Evolutionary conservation across 2,888 invertebrate genomes (phyloP), one percentile per base, ranked within the genome.

Genomic region (Amphiduros pacificus): DNA sequence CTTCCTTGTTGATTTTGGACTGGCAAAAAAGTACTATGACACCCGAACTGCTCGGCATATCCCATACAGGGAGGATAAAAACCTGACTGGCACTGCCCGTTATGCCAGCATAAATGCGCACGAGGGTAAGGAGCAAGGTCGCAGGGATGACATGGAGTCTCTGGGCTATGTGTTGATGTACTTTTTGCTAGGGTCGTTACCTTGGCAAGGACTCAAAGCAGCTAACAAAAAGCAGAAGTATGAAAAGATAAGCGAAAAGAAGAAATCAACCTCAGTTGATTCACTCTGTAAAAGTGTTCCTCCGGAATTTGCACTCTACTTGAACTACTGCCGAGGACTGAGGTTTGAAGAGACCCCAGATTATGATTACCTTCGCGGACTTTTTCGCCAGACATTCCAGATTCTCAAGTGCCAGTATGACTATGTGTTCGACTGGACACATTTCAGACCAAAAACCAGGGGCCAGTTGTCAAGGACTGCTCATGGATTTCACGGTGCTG

Each of bases 81-180:
- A 73, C 56, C 64, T 76, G 57, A 76, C 76, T 17, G 76, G 76
- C 20, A 77, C 76, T 17, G 77, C 76, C 11, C 63, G 96, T 79
- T 99, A 98, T 85, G 98, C 98, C 68, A 95, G 94, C 66, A 97
- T 98, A 81, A 98, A 98, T 86, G 97, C 98, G 70, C 98, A 98
- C 86, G 88, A 96, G 79, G 97, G 97, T 75, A 96, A 95, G 83
- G 96, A 96, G 84, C 95, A 96, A 83, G 94, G 94, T 75, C 90
- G 97, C 73, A 89, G 97, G 71, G 97, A 98, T 85, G 97, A 98
- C 83, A 93, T 98, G 92, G 97, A 98, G 84, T 95, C 95, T 6
- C 87, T 97, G 70, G 97, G 97, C 70, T 98, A 98, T 83, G 96
- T 98, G 71, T 89, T 98, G 81, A 97, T 98, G 96, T 98, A 98